phyloP scores from a whole-genome alignment of 2,888 invertebrate genomes.

The Leucoma salicis region DNA sequence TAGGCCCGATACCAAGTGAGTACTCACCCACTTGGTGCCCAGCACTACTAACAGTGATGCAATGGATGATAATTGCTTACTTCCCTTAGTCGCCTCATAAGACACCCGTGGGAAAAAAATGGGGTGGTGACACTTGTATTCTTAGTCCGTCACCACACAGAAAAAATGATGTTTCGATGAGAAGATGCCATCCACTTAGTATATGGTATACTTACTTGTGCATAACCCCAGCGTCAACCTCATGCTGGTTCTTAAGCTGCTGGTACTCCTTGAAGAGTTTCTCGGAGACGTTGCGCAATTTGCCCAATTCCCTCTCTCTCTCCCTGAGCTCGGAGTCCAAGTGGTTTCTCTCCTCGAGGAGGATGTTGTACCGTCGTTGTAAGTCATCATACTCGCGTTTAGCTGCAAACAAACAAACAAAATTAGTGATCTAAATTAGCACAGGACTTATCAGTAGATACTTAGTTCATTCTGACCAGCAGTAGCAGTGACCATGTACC shows the following conservation, averaged over 20 bases:
- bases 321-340: slow-evolving; percentile 83
- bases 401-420: slow-evolving; percentile 70
- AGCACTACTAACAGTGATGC: too few species aligned
- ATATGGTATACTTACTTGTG: slow-evolving; percentile 76
- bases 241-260: slow-evolving; percentile 87
- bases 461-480: too few species aligned
- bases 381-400: slow-evolving; percentile 84
- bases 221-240: slow-evolving; percentile 88
- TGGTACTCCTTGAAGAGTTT: slow-evolving; percentile 88
- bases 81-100: too few species aligned
- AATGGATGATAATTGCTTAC: too few species aligned
- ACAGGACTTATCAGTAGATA: too few species aligned
- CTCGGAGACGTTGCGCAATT: slow-evolving; percentile 85
- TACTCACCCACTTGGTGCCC: too few species aligned
- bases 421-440: too few species aligned
- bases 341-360: slow-evolving; percentile 82
- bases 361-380: slow-evolving; percentile 82
- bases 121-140: too few species aligned
- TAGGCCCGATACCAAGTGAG: too few species aligned
- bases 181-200: too few species aligned
- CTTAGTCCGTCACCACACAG: neutral
- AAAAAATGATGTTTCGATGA: neutral
- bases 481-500: too few species aligned
- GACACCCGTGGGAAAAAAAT: too few species aligned
- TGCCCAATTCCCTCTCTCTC: slow-evolving; percentile 83